A percentile compares a stretch with the other conserved stretches of the same genome.
Conservation (phyloP, 2,113 vertebrate genomes). For the Zosterops lateralis region DNA sequence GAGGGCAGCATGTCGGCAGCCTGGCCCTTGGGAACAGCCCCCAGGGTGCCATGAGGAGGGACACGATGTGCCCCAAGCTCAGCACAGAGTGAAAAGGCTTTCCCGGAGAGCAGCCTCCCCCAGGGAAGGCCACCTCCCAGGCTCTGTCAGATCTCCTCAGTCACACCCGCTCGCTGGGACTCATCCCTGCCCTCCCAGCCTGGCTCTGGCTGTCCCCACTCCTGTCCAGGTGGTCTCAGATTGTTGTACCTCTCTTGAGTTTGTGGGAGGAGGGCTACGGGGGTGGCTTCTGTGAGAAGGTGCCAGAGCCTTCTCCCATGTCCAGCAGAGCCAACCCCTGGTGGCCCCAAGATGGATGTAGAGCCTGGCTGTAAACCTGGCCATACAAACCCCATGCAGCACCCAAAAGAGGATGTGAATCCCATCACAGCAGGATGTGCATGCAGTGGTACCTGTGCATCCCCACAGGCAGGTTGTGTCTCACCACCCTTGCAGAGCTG, state of each 20-base stretch:
- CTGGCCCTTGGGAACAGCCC: neutral
- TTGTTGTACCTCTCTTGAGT: neutral
- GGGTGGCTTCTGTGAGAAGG: neutral
- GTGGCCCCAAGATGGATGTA: too few relatives aligned
- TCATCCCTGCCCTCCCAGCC: neutral
- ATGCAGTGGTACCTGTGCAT: accelerated
- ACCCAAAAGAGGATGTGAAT: accelerated
- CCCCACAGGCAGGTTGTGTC: accelerated
- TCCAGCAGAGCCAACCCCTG: neutral
- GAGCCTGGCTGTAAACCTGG: neutral
- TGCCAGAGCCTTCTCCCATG: neutral
- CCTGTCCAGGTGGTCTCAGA: too few relatives aligned
- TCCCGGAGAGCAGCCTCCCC: neutral
- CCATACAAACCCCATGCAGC: neutral
- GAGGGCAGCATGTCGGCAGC: neutral
- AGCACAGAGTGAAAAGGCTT: neutral
- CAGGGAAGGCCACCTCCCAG: neutral
- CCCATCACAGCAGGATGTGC: accelerated
- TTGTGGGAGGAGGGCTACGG: neutral
- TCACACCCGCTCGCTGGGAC: accelerated
- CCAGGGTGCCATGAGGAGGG: neutral
- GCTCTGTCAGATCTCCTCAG: neutral
- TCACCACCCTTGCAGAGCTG: neutral
- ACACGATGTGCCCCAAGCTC: accelerated
- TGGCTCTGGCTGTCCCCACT: neutral